Evolutionary conservation across 1,140 invertebrate genomes (phyloP).

Genomic region (Musca vetustissima): DNA sequence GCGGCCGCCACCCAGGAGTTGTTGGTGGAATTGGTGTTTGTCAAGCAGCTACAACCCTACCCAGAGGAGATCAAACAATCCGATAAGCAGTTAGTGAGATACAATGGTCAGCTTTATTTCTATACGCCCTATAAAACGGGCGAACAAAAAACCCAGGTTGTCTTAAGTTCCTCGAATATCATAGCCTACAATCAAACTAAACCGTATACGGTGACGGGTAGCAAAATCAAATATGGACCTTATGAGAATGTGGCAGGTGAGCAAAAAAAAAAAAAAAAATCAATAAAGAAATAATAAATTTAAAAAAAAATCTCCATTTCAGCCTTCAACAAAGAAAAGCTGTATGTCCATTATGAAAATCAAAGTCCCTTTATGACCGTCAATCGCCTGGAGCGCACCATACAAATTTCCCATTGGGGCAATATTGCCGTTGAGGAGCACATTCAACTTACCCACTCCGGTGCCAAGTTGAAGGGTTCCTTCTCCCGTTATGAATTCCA

Average conservation of each 20-base stretch:
- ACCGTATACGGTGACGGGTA: conserved; percentile 77
- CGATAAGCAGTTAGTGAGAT: conserved; percentile 91
- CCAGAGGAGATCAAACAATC: conserved; percentile 86
- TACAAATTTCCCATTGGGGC: conserved; percentile 99
- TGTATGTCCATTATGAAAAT: conserved; percentile 93
- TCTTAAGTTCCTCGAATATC: conserved; percentile 75
- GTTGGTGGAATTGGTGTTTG: conserved; percentile 75
- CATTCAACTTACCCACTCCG: conserved; percentile 88
- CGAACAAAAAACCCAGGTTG: conserved; percentile 80
- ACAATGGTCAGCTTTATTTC: conserved; percentile 80
- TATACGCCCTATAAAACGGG: conserved; percentile 79
- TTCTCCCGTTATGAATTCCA: conserved; percentile 96
- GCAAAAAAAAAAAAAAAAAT: too few species aligned
- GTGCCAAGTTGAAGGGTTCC: conserved; percentile 90
- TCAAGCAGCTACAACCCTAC: conserved; percentile 76
- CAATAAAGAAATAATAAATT: too few species aligned
- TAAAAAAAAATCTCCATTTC: conserved; percentile 21
- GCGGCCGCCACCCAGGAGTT: conserved; percentile 59
- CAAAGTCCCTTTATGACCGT: conserved; percentile 94
- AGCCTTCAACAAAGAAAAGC: conserved; percentile 62
- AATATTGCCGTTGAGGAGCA: conserved; percentile 97
- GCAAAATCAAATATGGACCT: conserved; percentile 82
- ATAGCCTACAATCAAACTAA: conserved; percentile 87
- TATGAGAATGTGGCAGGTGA: conserved; percentile 71
- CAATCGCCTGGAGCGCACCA: conserved; percentile 77